Base-by-base conservation (phyloP, 2,888 invertebrate species). In the Ophion ellenae region DNA sequence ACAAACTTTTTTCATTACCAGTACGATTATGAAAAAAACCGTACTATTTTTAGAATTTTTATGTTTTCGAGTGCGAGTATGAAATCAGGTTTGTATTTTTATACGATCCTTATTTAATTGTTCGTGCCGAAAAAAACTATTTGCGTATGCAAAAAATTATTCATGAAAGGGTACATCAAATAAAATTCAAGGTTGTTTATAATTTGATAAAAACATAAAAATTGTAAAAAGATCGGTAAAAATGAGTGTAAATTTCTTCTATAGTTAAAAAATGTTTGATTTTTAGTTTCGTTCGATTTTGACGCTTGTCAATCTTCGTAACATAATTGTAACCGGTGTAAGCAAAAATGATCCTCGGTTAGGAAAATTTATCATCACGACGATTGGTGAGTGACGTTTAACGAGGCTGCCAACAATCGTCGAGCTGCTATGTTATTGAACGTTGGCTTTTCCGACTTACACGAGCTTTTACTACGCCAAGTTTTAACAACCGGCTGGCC, bases 331-430 rank as follows among this genome's bases (percentile, higher is more conserved):
- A 86, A 83, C 61, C 79, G 75, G 81, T 61, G 69, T 67, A 79
- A 77, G 73, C 70, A 83, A 77, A 45, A 79, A 86, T 88, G 77
- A 87, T 85, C 63, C 79, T 77, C 67, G 73, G 64, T 66, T 64
- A 61, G 70, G 76, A 86, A 79, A 87, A 88, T 87, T 88, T 85
- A 88, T 88, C 71, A 83, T 75, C 40, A 83, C 80, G 87, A 88
- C 86, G 89, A 88, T 87, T 61, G 84, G 64, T 75, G 84, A 82
- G 84, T 87, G 86, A 88, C 71, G 81, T 81, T 71, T 77, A 74
- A 86, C 81, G 78, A 81, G 47, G 75, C 28, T 86, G 84, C 83
- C 84, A 84, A 83, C 83, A 75, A 84, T 83, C 79, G 53, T 74
- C 20, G 69, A 36, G 40, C 61, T 71, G 78, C 20, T 14, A 40